phyloP scores from a whole-genome alignment of 2,797 vertebrate species.

The Arctocebus calabarensis region DNA sequence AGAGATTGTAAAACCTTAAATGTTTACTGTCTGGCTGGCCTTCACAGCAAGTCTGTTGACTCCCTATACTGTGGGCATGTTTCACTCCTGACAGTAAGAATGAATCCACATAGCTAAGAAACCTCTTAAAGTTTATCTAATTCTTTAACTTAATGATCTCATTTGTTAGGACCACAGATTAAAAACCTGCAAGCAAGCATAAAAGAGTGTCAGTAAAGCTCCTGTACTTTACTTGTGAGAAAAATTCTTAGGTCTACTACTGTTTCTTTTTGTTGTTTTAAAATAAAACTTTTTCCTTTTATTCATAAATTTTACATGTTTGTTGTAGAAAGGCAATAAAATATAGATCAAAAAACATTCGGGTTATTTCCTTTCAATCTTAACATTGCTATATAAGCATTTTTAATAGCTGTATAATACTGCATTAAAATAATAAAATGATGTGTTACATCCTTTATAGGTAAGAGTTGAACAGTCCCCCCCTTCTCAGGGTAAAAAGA shows the following conservation, averaged over 20 bases:
- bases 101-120: not conserved
- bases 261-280: not conserved
- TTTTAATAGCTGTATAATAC: not conserved
- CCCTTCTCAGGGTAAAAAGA: not conserved
- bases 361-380: not conserved
- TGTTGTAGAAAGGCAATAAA: slow-evolving; percentile 11
- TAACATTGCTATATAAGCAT: not conserved
- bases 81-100: not conserved
- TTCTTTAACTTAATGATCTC: slow-evolving; percentile 3
- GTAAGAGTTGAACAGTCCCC: not conserved
- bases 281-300: not conserved
- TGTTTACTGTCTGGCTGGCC: not conserved
- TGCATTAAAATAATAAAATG: not conserved
- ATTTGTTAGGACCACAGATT: not conserved
- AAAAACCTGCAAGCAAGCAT: slow-evolving; percentile 27
- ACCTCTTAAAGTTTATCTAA: not conserved
- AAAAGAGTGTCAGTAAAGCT: not conserved
- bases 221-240: not conserved
- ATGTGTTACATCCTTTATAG: not conserved
- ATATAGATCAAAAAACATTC: not conserved
- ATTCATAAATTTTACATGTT: not conserved
- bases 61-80: not conserved
- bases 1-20: not conserved
- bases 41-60: slow-evolving; percentile 27
- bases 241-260: not conserved